Percentiles rank a stretch among this genome's conserved stretches.
Conservation (phyloP, 1,140 invertebrate genomes). For the Reticulitermes speratus region DNA sequence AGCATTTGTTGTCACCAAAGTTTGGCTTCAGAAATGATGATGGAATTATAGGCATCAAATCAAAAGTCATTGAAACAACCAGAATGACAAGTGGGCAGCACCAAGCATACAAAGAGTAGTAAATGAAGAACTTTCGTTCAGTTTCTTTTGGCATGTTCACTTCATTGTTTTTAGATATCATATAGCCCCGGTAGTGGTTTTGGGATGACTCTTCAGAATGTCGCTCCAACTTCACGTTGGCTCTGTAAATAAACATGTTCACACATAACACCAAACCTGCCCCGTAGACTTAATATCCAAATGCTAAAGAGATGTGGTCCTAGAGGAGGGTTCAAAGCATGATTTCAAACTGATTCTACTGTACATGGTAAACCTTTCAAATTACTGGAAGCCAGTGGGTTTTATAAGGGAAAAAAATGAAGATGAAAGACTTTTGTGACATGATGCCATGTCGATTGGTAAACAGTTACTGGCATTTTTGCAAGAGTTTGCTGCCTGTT, state of each 20-base stretch:
- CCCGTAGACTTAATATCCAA: too few relatives aligned
- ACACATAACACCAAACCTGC: too few relatives aligned
- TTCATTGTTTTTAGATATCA: neutral
- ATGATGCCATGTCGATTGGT: too few relatives aligned
- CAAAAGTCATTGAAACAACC: constrained; percentile 49
- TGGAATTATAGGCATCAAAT: constrained; percentile 49
- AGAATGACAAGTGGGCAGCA: constrained; percentile 53
- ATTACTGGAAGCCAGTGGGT: too few relatives aligned
- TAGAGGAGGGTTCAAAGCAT: too few relatives aligned
- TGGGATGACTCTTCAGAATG: neutral
- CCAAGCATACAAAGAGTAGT: constrained; percentile 61
- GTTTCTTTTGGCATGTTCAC: neutral
- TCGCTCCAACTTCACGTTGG: neutral
- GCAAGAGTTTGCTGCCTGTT: too few relatives aligned
- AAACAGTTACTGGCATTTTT: too few relatives aligned
- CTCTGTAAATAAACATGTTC: neutral
- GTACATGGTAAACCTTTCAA: too few relatives aligned
- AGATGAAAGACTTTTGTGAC: too few relatives aligned
- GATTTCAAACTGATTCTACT: too few relatives aligned
- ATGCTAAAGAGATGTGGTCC: too few relatives aligned
- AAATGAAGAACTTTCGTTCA: constrained; percentile 46
- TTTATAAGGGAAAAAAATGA: too few relatives aligned
- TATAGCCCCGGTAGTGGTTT: neutral
- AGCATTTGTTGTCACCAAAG: constrained; percentile 50
- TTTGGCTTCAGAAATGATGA: constrained; percentile 51